Evolutionary conservation across 2,797 vertebrate species (phyloP).

Genomic region (Ispidina lecontei): DNA sequence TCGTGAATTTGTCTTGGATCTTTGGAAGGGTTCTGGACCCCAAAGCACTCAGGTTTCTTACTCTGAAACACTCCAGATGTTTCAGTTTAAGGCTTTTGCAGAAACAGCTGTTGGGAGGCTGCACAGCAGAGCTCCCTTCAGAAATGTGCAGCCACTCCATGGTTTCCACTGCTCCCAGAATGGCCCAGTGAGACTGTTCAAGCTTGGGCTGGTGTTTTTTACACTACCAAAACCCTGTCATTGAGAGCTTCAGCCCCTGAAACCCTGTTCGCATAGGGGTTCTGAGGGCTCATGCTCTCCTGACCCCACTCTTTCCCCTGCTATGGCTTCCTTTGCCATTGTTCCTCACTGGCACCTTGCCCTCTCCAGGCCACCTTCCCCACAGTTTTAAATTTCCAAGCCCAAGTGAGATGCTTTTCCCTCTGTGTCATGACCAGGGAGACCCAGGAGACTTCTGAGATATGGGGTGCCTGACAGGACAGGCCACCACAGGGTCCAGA

Average conservation of each 20-base stretch:
- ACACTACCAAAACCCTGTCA: neutral
- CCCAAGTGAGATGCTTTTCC: neutral
- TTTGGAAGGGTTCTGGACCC: slow-evolving; percentile 5
- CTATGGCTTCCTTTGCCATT: fast-evolving
- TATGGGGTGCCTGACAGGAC: neutral
- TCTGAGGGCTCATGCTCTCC: fast-evolving
- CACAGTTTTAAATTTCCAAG: neutral
- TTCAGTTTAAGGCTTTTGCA: neutral
- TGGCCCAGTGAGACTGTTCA: neutral
- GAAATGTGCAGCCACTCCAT: neutral
- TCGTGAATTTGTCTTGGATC: slow-evolving; percentile 16
- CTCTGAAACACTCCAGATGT: slow-evolving; percentile 13
- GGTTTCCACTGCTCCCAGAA: neutral
- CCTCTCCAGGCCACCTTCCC: neutral
- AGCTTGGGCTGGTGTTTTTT: neutral
- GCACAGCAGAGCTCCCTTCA: neutral
- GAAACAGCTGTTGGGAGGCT: neutral
- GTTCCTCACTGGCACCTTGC: neutral
- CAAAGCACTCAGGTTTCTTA: neutral
- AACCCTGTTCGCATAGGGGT: neutral
- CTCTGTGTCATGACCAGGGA: neutral
- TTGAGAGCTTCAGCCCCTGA: neutral
- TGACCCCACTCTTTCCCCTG: neutral
- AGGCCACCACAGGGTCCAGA: neutral
- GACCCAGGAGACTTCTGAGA: fast-evolving